These are phyloP conservation scores for Noctua comes DNA, from an alignment of 2,888 invertebrate species.

Conservation along the genomic window DNA sequence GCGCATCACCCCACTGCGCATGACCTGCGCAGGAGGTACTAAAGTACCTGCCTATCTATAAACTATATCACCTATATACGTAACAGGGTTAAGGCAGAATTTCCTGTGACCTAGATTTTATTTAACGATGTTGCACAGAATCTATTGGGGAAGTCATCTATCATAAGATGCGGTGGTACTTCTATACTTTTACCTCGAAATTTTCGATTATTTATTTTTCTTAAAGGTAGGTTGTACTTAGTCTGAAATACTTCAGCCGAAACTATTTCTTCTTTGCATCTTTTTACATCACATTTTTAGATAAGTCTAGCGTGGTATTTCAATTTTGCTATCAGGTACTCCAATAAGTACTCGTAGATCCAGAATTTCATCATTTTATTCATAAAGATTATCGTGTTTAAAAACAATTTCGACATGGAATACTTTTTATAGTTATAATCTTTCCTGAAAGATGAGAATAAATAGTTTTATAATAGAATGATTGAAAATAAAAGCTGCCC, in stretches of 20 bases:
- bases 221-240: not conserved
- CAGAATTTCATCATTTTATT: not conserved
- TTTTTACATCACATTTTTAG: not conserved
- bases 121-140: conserved; percentile 62
- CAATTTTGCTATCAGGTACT: not conserved
- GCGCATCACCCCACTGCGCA: conserved; percentile 78
- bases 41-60: conserved; percentile 65
- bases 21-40: conserved; percentile 86
- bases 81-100: conserved; percentile 75
- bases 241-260: not conserved
- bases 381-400: not conserved
- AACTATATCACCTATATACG: conserved; percentile 70
- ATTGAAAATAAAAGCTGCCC: not conserved
- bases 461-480: not conserved
- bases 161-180: conserved; percentile 63
- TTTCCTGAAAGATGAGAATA: not conserved
- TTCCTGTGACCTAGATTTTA: conserved; percentile 84
- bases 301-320: not conserved
- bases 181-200: conserved; percentile 17
- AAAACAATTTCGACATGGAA: not conserved
- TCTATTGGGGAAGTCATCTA: conserved; percentile 68
- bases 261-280: not conserved
- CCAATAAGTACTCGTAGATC: not conserved
- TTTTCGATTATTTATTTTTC: not conserved
- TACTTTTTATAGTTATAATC: not conserved